Percentiles rank a stretch among this genome's conserved stretches.
Conservation (phyloP, 2,113 vertebrate species). For the Herpailurus yagouaroundi region DNA sequence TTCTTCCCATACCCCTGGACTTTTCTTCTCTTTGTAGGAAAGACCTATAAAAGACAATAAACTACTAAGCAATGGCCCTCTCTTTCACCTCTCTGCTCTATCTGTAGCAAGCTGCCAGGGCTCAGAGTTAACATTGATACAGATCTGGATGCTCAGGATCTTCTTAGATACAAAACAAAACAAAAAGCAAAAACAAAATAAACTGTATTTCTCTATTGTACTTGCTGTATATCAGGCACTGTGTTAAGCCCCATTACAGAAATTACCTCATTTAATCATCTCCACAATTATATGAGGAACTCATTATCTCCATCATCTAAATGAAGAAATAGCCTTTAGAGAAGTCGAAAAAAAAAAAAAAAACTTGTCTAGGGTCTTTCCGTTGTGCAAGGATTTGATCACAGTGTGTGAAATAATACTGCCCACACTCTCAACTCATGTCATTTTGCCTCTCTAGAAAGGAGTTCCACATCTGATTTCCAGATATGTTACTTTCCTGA, state of each 20-base stretch:
- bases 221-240: background rate
- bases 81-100: background rate
- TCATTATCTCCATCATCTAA: background rate
- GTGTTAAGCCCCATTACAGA: background rate
- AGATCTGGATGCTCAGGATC: background rate
- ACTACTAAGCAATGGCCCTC: background rate
- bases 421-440: accelerated
- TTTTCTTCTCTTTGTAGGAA: background rate
- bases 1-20: background rate
- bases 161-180: background rate
- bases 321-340: background rate
- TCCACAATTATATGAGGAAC: background rate
- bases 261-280: background rate
- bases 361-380: background rate
- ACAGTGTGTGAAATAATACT: background rate
- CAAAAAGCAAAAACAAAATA: background rate
- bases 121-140: background rate
- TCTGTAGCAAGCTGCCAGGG: background rate
- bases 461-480: background rate
- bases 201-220: background rate
- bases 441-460: background rate
- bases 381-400: background rate
- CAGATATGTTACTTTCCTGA: background rate
- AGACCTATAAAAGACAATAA: background rate
- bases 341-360: background rate